Percentiles rank a stretch among this genome's conserved stretches.
phyloP scores from a whole-genome alignment of 2,888 invertebrate genomes.

The Caenorhabditis macrosperma region DNA sequence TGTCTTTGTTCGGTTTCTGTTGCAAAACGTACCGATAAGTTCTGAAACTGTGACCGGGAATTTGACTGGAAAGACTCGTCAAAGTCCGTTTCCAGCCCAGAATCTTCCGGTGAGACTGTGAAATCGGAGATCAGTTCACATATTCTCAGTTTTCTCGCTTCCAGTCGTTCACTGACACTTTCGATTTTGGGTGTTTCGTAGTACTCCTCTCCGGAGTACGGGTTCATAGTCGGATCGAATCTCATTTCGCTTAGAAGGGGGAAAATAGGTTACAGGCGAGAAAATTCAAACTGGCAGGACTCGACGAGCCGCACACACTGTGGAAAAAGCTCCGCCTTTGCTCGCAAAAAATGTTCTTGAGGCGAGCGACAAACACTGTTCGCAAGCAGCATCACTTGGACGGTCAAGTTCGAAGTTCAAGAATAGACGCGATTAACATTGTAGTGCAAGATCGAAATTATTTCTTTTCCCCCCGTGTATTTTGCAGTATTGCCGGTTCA shows the following conservation, averaged over 20 bases:
- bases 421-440: constrained; percentile 29
- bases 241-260: constrained; percentile 21
- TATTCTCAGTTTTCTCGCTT: constrained; percentile 22
- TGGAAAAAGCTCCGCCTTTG: constrained; percentile 38
- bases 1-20: background rate
- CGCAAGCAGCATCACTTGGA: background rate
- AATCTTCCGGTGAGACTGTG: constrained; percentile 21
- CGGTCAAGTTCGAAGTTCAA: constrained; percentile 45
- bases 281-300: constrained; percentile 28
- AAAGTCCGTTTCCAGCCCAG: constrained; percentile 47
- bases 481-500: background rate
- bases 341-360: constrained; percentile 45
- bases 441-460: constrained; percentile 12
- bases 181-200: constrained; percentile 33
- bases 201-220: constrained; percentile 60
- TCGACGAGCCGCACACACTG: constrained; percentile 24
- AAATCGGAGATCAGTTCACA: constrained; percentile 15
- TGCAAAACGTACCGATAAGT: constrained; percentile 26
- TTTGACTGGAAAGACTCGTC: constrained; percentile 31
- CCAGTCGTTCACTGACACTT: constrained; percentile 21
- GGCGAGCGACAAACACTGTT: constrained; percentile 45
- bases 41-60: background rate
- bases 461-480: background rate
- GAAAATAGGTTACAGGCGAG: constrained; percentile 9
- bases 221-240: constrained; percentile 43